A percentile compares a stretch with the other conserved stretches of the same genome.
Evolutionary conservation across 2,113 vertebrate species (phyloP).

Genomic region (Gymnarchus niloticus): DNA sequence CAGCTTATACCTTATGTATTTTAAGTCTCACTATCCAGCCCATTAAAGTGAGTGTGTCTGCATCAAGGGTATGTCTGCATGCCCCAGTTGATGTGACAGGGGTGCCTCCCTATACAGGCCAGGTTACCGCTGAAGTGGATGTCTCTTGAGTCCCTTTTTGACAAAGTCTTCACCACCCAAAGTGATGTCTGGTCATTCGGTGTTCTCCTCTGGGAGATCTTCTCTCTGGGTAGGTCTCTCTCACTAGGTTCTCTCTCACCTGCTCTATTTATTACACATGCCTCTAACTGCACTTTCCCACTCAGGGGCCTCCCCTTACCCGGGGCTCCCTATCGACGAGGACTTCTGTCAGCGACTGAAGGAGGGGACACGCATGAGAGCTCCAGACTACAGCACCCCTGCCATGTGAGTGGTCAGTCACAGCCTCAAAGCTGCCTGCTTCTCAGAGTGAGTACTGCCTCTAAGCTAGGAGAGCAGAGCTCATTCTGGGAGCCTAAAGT

Average conservation of each 20-base stretch:
- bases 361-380: conserved; percentile 83
- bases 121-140: conserved; percentile 96
- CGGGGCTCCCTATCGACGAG: conserved; percentile 85
- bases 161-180: conserved; percentile 94
- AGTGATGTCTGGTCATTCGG: conserved; percentile 94
- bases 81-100: not conserved
- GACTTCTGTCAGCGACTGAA: conserved; percentile 88
- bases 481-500: no score
- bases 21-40: not conserved
- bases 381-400: conserved; percentile 76
- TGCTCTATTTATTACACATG: not conserved
- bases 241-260: not conserved
- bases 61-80: not conserved
- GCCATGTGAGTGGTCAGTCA: conserved; percentile 81
- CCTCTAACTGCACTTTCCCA: not conserved
- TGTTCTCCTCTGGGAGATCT: conserved; percentile 94
- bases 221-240: conserved; percentile 77
- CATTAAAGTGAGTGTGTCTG: not conserved
- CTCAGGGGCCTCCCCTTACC: conserved; percentile 87
- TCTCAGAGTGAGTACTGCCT: no score
- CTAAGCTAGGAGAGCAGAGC: no score
- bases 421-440: no score
- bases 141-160: conserved; percentile 95
- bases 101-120: conserved; percentile 62
- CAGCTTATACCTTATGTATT: not conserved